A percentile compares a stretch with the other conserved stretches of the same genome.
phyloP scores from a whole-genome alignment of 2,888 invertebrate genomes.

The Caenorhabditis zanzibari region DNA sequence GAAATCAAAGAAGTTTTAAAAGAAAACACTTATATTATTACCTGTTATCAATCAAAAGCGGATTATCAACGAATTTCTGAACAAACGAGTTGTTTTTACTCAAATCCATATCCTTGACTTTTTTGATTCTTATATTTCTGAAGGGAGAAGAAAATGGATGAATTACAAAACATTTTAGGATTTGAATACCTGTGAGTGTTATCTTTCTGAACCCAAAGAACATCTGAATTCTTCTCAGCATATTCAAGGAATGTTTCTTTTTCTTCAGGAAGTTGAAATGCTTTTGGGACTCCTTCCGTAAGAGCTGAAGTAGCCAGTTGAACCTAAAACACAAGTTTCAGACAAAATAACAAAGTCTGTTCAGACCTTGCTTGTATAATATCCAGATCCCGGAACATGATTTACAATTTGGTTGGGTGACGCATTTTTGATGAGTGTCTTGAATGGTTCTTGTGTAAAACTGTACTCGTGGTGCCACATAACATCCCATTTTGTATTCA shows the following conservation, averaged over 20 bases:
- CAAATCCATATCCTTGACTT: slow-evolving; percentile 88
- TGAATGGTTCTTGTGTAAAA: slow-evolving; percentile 85
- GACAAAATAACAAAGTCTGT: neutral
- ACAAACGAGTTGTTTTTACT: slow-evolving; percentile 89
- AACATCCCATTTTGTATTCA: slow-evolving; percentile 88
- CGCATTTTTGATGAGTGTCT: slow-evolving; percentile 83
- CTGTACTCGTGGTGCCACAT: slow-evolving; percentile 97
- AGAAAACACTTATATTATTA: slow-evolving; percentile 7
- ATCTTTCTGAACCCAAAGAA: slow-evolving; percentile 93
- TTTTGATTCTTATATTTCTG: slow-evolving; percentile 88
- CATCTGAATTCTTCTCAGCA: slow-evolving; percentile 86
- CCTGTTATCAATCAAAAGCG: slow-evolving; percentile 92
- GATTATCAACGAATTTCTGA: slow-evolving; percentile 93
- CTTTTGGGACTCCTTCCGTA: slow-evolving; percentile 90
- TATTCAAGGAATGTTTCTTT: slow-evolving; percentile 86
- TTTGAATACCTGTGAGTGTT: slow-evolving; percentile 90
- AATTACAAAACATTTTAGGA: neutral
- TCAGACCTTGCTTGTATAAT: slow-evolving; percentile 92
- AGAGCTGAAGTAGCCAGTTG: slow-evolving; percentile 91
- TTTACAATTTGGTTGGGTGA: slow-evolving; percentile 90
- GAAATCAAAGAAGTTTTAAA: slow-evolving; percentile 60
- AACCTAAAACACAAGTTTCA: slow-evolving; percentile 66
- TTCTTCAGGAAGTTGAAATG: slow-evolving; percentile 91
- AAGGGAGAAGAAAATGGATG: neutral
- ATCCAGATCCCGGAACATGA: slow-evolving; percentile 95